Evolutionary conservation across 2,113 vertebrate species (phyloP), one percentile per base, ranked within the genome.

Genomic region (Diphyllodes magnificus): DNA sequence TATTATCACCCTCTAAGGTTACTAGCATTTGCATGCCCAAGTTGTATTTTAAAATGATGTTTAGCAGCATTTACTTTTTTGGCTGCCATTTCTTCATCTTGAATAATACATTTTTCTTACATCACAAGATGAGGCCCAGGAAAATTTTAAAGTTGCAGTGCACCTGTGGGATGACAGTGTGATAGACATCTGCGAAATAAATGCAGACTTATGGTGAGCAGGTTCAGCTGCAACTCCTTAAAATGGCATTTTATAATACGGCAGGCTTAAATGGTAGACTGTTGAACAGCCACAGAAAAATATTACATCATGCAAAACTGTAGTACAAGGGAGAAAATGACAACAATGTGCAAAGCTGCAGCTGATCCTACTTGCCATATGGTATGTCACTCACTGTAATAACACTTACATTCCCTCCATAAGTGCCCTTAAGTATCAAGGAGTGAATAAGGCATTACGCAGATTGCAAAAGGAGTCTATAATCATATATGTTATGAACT

Each of bases 21-120:
- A 88, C 47, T 94, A 70, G 31, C 57, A 76, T 87, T 93, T 94
- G 40, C 64, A 86, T 93, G 25, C 18, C 37, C 31, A 81, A 71
- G 51, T 85, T 82, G 72, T 93, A 93, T 91, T 93, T 82, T 92
- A 82, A 97, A 95, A 47, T 95, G 91, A 96, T 85, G 93, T 96
- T 97, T 94, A 96, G 45, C 65, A 90, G 78, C 33, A 71, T 82
- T 98, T 96, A 91, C 70, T 90, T 95, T 86, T 82, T 96, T 98
- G 93, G 75, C 92, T 97, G 94, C 84, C 84, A 69, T 92, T 93
- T 95, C 79, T 75, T 91, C 79, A 91, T 91, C 96, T 96, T 97
- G 80, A 59, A 94, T 96, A 94, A 97, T 91, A 69, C 22, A 86
- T 92, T 97, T 97, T 93, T 93, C 76, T 97, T 97, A 92, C 73